Evolutionary conservation across 2,113 vertebrate species (phyloP).

Genomic region (Chaetura pelagica): DNA sequence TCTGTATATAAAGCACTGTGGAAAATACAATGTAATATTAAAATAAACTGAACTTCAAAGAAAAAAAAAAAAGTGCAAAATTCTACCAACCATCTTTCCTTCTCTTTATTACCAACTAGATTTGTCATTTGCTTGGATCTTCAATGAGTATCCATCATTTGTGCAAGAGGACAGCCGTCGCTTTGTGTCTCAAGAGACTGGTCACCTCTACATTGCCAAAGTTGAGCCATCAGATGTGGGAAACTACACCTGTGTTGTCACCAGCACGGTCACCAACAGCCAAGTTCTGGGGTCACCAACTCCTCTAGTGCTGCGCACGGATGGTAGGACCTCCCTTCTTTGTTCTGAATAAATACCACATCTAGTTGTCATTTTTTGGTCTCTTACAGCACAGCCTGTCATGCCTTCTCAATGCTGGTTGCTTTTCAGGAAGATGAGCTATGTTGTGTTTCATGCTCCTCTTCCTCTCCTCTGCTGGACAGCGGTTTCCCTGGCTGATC

Average conservation of each 20-base stretch:
- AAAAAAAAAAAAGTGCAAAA: background rate
- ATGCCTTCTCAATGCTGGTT: background rate
- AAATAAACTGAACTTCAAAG: background rate
- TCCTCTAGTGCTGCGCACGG: slow-evolving; percentile 88
- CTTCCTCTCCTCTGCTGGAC: background rate
- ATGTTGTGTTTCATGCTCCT: background rate
- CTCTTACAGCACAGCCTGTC: fast-evolving
- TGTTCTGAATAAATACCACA: fast-evolving
- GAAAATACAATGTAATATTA: background rate
- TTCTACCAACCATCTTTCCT: background rate
- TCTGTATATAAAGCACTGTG: fast-evolving
- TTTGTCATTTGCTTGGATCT: slow-evolving; percentile 90
- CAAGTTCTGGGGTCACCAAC: slow-evolving; percentile 89
- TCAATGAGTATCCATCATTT: slow-evolving; percentile 91
- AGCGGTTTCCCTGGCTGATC: background rate
- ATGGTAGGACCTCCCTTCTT: slow-evolving; percentile 79
- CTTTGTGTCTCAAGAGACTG: slow-evolving; percentile 94
- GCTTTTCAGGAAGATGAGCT: background rate
- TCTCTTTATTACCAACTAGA: slow-evolving; percentile 72
- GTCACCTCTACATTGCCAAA: slow-evolving; percentile 94
- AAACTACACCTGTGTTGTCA: slow-evolving; percentile 93
- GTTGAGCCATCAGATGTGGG: slow-evolving; percentile 92
- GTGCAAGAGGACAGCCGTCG: slow-evolving; percentile 91
- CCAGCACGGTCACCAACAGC: slow-evolving; percentile 80
- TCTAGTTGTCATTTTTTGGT: fast-evolving